Percentiles rank a stretch among this genome's conserved stretches.
These are phyloP conservation scores for Acleris holmiana DNA, from an alignment of 2,888 invertebrate genomes.

Conservation along the genomic window DNA sequence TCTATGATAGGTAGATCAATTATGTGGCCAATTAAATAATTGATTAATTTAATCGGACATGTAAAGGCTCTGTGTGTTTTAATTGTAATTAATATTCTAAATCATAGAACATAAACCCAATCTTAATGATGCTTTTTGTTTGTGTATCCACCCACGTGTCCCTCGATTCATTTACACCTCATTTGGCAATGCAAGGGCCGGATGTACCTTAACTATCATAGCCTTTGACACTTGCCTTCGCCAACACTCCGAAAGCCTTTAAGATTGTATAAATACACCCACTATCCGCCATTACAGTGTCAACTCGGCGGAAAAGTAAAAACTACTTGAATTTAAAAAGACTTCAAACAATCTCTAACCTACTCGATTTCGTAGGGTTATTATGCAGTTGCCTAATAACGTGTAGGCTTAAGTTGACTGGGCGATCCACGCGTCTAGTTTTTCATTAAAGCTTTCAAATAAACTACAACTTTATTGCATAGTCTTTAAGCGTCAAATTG, in stretches of 20 bases:
- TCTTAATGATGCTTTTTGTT: slow-evolving; percentile 4
- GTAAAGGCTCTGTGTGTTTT: not conserved
- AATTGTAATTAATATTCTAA: not conserved
- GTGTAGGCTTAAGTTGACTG: slow-evolving; percentile 65
- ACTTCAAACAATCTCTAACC: slow-evolving; percentile 39
- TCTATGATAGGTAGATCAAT: too few relatives aligned
- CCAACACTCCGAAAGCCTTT: slow-evolving; percentile 58
- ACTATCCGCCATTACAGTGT: slow-evolving; percentile 60
- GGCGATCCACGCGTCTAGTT: slow-evolving; percentile 62
- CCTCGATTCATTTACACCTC: slow-evolving; percentile 48
- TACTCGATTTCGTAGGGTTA: slow-evolving; percentile 52
- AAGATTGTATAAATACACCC: slow-evolving; percentile 72
- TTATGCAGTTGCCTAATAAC: slow-evolving; percentile 71
- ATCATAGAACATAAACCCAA: not conserved
- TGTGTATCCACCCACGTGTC: slow-evolving; percentile 20
- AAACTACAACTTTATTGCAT: slow-evolving; percentile 47
- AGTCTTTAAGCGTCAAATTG: slow-evolving; percentile 43
- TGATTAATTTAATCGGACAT: too few relatives aligned
- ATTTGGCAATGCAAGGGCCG: slow-evolving; percentile 60
- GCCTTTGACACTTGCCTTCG: slow-evolving; percentile 70
- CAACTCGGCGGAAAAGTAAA: slow-evolving; percentile 47
- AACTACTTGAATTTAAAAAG: slow-evolving; percentile 33
- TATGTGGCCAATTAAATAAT: too few relatives aligned
- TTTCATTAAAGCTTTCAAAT: slow-evolving; percentile 36
- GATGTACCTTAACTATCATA: slow-evolving; percentile 57